Base-by-base conservation (phyloP, 2,113 vertebrate species). In the Pardalotus punctatus region DNA sequence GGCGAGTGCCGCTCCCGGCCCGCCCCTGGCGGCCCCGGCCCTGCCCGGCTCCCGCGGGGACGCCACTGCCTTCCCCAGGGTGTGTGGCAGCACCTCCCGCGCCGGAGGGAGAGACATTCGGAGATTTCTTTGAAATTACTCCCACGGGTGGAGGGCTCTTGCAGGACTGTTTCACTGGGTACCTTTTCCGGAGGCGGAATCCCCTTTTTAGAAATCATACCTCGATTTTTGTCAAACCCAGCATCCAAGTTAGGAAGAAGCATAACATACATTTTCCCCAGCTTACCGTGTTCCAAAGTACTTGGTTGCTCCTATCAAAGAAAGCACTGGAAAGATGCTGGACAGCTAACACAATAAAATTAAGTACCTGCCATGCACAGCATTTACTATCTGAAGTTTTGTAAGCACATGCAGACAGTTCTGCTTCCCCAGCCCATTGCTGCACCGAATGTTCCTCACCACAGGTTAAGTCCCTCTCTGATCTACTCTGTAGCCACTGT, bases 241-340 rank as follows among this genome's bases (percentile, higher is more conserved):
- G 22, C 10, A 1, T 62, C 86, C 71, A 0, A 31, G 29, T 65
- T 56, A 29, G 28, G 50, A 60, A 48, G 38, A 29, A 27, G 27
- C 23, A 1, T 31, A 29, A 40, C 5, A 5, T 2, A 7, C 2
- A 0, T 53, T 73, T n/a, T 2, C 18, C 3, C 2, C n/a, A 12
- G 58, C 6, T 60, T 70, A 25, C 15, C 42, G 6, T 40, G 12
- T 43, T 31, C 38, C 5, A 5, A 54, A 61, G 25, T 31, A 21
- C 58, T 70, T 35, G 1, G 15, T 51, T 69, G 19, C 40, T 61
- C 27, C 56, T 45, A 2, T 31, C 33, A 56, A 51, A 78, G 23
- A 42, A 19, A 45, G 15, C 27, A 4, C 40, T 62, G 22, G 47
- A 66, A 82, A 76, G 14, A 56, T 50, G 24, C 58, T 23, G 66